Evolutionary conservation across 1,140 invertebrate species (phyloP).

Genomic region (Teleopsis dalmanni): DNA sequence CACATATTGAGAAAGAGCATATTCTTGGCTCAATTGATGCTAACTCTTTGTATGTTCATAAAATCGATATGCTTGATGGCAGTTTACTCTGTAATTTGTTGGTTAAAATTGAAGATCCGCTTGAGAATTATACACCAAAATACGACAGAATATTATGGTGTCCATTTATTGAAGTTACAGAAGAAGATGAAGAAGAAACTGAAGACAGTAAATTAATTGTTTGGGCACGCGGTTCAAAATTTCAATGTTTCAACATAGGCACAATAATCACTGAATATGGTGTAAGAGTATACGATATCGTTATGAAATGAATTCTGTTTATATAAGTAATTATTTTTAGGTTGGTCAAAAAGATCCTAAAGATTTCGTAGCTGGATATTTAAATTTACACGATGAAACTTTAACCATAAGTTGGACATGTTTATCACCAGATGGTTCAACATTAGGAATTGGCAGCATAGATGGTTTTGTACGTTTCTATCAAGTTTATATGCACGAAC

Average conservation of each 20-base stretch:
- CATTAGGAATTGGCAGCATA: conserved; percentile 76
- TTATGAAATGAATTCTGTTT: not conserved
- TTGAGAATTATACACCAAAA: conserved; percentile 29
- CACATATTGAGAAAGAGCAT: conserved; percentile 65
- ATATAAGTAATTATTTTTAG: conserved; percentile 14
- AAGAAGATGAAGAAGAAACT: conserved; percentile 63
- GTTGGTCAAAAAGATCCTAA: conserved; percentile 38
- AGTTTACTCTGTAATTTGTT: conserved; percentile 52
- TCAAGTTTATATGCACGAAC: conserved; percentile 59
- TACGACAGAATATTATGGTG: conserved; percentile 74
- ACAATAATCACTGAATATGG: conserved; percentile 34
- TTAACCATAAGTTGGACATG: conserved; percentile 75
- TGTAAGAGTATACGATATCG: conserved; percentile 17
- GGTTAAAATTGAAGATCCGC: conserved; percentile 47
- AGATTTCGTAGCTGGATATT: conserved; percentile 50
- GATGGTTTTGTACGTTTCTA: conserved; percentile 90
- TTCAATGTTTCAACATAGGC: conserved; percentile 36
- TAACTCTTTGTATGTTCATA: conserved; percentile 68
- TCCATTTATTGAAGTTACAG: conserved; percentile 67
- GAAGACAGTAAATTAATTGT: conserved; percentile 73
- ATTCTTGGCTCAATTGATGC: conserved; percentile 82
- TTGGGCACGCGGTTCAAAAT: conserved; percentile 64
- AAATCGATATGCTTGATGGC: conserved; percentile 58
- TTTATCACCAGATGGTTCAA: conserved; percentile 89
- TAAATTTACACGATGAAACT: conserved; percentile 61